Conservation (phyloP, 2,888 invertebrate genomes). For the Caenorhabditis doughertyi region DNA sequence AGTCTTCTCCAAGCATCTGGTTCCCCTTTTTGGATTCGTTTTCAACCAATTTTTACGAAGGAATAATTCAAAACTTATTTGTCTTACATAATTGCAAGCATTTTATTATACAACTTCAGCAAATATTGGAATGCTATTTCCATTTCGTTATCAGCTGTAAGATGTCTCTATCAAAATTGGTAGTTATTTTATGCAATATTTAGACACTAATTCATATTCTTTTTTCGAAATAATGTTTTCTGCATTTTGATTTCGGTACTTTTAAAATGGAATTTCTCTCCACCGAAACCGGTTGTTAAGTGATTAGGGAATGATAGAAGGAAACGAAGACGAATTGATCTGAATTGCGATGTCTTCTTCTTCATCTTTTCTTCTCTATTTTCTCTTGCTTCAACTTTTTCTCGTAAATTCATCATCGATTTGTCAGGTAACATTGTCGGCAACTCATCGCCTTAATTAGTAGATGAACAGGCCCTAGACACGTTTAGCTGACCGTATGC, state of each 20-base stretch:
- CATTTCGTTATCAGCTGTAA: neutral
- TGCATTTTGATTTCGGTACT: conserved; percentile 10
- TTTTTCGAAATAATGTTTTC: neutral
- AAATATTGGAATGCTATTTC: conserved; percentile 1
- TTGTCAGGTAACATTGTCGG: conserved; percentile 27
- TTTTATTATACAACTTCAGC: conserved; percentile 30
- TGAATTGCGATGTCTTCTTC: conserved; percentile 44
- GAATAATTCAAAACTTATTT: neutral
- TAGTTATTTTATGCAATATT: conserved; percentile 9
- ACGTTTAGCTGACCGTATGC: conserved; percentile 59
- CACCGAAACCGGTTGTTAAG: conserved; percentile 31
- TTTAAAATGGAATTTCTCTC: neutral
- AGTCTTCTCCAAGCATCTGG: neutral
- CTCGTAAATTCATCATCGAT: conserved; percentile 32
- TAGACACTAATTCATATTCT: conserved; percentile 2
- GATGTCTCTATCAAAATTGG: neutral
- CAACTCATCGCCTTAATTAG: conserved; percentile 41
- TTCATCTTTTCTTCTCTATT: conserved; percentile 2
- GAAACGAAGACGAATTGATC: conserved; percentile 50
- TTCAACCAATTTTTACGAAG: neutral
- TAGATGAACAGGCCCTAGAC: conserved; percentile 23
- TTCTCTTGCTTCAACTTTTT: conserved; percentile 14
- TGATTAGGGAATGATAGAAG: conserved; percentile 44
- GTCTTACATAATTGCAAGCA: neutral
- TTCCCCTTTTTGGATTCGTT: neutral